Evolutionary conservation across 2,113 vertebrate genomes (phyloP), one percentile per base, ranked within the genome.

Genomic region (Trichechus manatus): DNA sequence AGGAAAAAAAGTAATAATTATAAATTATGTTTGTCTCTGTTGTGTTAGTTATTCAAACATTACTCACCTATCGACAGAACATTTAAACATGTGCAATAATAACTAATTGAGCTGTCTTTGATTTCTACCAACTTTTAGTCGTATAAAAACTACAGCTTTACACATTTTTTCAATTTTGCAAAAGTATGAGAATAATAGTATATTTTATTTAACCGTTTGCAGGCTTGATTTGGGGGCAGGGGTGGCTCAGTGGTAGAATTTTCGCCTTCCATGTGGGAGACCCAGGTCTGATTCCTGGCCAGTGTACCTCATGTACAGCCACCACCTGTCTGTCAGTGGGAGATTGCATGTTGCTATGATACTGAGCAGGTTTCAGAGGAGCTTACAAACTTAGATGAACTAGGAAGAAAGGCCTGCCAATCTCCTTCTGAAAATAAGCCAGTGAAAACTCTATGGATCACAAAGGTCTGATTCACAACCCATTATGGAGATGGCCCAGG

Each of bases 1-100:
- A 82, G 50, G 33, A 90, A 94, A 78, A 80, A 96, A 92, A 80
- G 39, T 70, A 89, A 80, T 87, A 63, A 86, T 83, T 70, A 72
- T 36, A 78, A 81, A 83, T 90, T 50, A 63, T 17, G 7, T 59
- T 9, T 44, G 47, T 92, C 89, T 89, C 66, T 27, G n/a, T 79
- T 96, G 90, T 61, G 3, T 81, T 81, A 72, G 42, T 88, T 59
- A 77, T 88, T 96, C 88, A 70, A 79, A 70, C 39, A 72, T 66
- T 70, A 10, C 14, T 14, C n/a, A n/a, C 1, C 68, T 14, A 93
- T 75, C 33, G 77, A 81, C 83, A 70, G 42, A 87, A 50, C 44
- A 81, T 59, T 94, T 92, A 87, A 95, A 84, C 19, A 66, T 42
- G 5, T 87, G 20, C 31, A 10, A 13, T 84, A 96, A 77, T 81